Base-by-base conservation (phyloP, 2,888 invertebrate genomes). In the Epistrophella euchroma region DNA sequence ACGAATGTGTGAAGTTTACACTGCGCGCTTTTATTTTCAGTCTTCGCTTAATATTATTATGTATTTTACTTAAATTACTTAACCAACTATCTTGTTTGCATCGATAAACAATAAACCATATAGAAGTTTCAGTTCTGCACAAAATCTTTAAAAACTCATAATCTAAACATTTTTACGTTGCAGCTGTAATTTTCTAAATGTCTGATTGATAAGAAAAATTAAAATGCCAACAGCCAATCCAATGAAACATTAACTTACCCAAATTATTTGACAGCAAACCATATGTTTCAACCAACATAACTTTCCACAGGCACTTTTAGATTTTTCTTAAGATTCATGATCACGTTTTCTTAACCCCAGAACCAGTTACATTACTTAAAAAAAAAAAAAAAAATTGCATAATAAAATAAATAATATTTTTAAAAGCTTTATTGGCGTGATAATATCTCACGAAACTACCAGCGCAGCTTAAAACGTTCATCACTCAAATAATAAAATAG, bases 401-500 rank as follows among this genome's bases (percentile, higher is more conserved):
- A 68, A 47, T 25, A 68, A 68, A 22, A 52, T 37, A 68, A 52
- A 50, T 50, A 52, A 35, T 50, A 66, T n/a, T 52, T 52, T 68
- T 52, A 68, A 68, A 52, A 35, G 68, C 68, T 50, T 66, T 22
- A 68, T 37, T 37, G 37, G 25, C 37, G 35, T 52, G 68, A 68
- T 68, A 68, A 68, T 1, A 68, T 58, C 76, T 71, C 66, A 76
- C 40, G 64, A 62, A 74, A 45, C 47, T n/a, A 68, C 68, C 52
- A 35, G 37, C 68, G 37, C 37, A 40, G 19, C 37, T 45, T 25
- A 73, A 66, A 79, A 17, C 32, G 43, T 60, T 60, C 75, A 71
- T 55, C 64, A 35, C 28, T 58, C 64, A 81, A 25, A 35, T 19
- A 37, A 19, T 13, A 45, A 28, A 19, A 52, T 28, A 52, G n/a